Percentiles rank a stretch among this genome's conserved stretches.
Evolutionary conservation across 2,888 invertebrate species (phyloP).

Genomic region (Campoplex capitator): DNA sequence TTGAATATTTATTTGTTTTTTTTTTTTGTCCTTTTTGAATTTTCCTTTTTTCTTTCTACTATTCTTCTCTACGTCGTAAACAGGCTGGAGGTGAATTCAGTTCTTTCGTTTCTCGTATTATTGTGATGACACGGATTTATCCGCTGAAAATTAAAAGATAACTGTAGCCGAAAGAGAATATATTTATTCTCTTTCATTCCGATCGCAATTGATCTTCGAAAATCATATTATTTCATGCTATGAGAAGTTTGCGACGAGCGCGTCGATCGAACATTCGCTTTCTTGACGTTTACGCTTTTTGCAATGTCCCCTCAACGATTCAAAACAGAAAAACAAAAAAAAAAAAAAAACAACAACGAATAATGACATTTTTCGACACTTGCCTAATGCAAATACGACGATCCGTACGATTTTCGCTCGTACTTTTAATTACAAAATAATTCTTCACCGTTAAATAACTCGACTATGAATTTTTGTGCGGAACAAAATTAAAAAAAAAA

Average conservation of each 20-base stretch:
- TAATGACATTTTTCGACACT: neutral
- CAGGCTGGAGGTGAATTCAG: slow-evolving; percentile 43
- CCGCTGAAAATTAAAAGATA: neutral
- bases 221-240: neutral
- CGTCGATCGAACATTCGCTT: neutral
- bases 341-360: neutral
- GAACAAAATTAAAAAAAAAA: neutral
- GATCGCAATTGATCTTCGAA: slow-evolving; percentile 29
- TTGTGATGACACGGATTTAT: slow-evolving; percentile 8
- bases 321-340: neutral
- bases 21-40: neutral
- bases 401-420: neutral
- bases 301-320: slow-evolving; percentile 12
- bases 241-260: neutral
- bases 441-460: neutral
- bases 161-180: slow-evolving; percentile 7
- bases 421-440: neutral
- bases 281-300: neutral
- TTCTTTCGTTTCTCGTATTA: slow-evolving; percentile 61
- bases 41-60: slow-evolving; percentile 14
- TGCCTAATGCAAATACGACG: neutral
- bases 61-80: slow-evolving; percentile 13
- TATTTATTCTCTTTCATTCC: neutral
- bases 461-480: neutral
- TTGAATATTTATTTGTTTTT: neutral